phyloP scores from a whole-genome alignment of 1,140 invertebrate species.

The Drosophila eugracilis region DNA sequence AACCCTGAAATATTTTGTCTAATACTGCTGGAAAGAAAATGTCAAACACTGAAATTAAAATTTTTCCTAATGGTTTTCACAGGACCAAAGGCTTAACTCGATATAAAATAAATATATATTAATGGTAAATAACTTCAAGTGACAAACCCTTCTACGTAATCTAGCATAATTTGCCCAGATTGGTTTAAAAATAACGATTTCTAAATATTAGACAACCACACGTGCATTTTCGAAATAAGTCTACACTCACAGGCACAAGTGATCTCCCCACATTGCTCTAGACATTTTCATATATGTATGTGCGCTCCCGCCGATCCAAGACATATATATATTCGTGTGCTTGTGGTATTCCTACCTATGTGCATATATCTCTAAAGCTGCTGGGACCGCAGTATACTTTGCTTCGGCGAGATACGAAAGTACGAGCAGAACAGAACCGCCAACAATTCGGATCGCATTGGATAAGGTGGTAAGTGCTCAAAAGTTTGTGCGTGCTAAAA shows the following conservation, averaged over 20 bases:
- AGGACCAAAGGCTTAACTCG: too few species aligned
- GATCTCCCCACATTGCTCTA: slow-evolving; percentile 46
- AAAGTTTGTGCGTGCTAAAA: slow-evolving; percentile 84
- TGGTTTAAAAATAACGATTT: slow-evolving; percentile 50
- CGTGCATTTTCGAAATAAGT: slow-evolving; percentile 52
- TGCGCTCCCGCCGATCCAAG: slow-evolving; percentile 27
- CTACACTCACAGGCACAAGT: slow-evolving; percentile 13
- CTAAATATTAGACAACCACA: slow-evolving; percentile 61
- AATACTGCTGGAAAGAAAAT: background rate
- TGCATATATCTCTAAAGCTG: slow-evolving; percentile 26
- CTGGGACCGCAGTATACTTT: slow-evolving; percentile 23
- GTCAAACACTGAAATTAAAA: too few species aligned
- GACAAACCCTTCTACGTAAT: slow-evolving; percentile 20
- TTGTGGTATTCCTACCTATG: slow-evolving; percentile 14
- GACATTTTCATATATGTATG: slow-evolving; percentile 25
- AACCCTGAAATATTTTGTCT: too few species aligned
- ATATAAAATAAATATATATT: background rate
- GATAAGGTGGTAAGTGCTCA: slow-evolving; percentile 78
- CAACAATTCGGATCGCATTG: slow-evolving; percentile 45
- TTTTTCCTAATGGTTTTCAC: background rate
- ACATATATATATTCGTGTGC: slow-evolving; percentile 14
- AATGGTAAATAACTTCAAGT: background rate
- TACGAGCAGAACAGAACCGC: slow-evolving; percentile 56
- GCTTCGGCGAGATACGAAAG: slow-evolving; percentile 39
- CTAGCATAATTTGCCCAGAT: slow-evolving; percentile 19